These are phyloP conservation scores for Brachionichthys hirsutus DNA, from an alignment of 2,113 vertebrate species.

Conservation along the genomic window DNA sequence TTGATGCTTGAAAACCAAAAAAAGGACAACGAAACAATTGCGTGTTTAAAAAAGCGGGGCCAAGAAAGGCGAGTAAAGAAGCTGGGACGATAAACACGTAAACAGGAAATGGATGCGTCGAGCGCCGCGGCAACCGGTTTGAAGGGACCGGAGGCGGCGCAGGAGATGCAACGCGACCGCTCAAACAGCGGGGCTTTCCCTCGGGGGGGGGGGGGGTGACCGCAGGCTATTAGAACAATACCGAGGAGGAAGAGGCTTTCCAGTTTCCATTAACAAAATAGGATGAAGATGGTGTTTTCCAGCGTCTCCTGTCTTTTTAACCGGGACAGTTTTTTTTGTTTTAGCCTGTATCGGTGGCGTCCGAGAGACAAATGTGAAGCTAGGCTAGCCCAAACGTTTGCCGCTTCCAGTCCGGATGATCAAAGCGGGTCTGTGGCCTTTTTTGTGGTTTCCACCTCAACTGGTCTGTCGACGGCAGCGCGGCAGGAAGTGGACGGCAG, in stretches of 20 bases:
- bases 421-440: too few species aligned
- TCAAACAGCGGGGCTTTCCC: constrained; percentile 12
- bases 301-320: too few species aligned
- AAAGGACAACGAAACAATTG: not conserved
- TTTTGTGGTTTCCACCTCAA: constrained; percentile 33
- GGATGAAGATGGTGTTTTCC: constrained; percentile 25
- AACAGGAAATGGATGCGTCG: not conserved
- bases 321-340: too few species aligned
- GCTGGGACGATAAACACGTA: too few species aligned
- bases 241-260: constrained; percentile 39
- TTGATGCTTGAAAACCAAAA: too few species aligned
- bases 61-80: too few species aligned
- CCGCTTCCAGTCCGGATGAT: too few species aligned
- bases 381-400: too few species aligned
- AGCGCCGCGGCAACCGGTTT: not conserved
- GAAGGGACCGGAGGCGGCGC: constrained; percentile 3
- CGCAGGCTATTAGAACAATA: constrained; percentile 58
- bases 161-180: not conserved
- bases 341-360: too few species aligned
- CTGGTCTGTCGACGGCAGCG: constrained; percentile 24
- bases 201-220: too few species aligned
- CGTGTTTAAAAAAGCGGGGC: not conserved
- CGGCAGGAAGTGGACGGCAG: constrained; percentile 51
- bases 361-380: too few species aligned
- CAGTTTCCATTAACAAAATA: constrained; percentile 53